Conservation (phyloP, 2,888 invertebrate species). For the Drosophila longiperda region DNA sequence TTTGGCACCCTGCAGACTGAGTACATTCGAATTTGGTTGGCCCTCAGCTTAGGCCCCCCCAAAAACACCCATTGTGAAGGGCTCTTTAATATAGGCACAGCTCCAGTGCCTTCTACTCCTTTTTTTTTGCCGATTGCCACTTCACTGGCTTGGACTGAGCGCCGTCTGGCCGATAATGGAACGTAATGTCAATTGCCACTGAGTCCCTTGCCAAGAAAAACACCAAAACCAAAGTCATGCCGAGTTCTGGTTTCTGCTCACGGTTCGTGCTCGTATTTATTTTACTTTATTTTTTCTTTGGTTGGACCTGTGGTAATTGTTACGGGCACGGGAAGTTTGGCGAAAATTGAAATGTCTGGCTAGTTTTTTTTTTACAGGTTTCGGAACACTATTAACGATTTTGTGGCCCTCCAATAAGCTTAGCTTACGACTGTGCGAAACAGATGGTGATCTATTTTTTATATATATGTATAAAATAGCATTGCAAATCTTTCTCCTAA, state of each 20-base stretch:
- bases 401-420: slow-evolving; percentile 16
- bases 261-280: slow-evolving; percentile 1
- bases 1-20: slow-evolving; percentile 62
- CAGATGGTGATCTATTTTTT: slow-evolving; percentile 17
- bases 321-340: slow-evolving; percentile 7
- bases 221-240: slow-evolving; percentile 36
- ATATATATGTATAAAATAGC: not conserved
- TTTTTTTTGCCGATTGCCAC: slow-evolving; percentile 4
- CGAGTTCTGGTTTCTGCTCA: slow-evolving; percentile 10
- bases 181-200: slow-evolving; percentile 43
- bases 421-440: slow-evolving; percentile 9
- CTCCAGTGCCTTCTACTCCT: not conserved
- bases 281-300: not conserved
- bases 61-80: not conserved
- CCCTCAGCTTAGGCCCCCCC: slow-evolving; percentile 1
- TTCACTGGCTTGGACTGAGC: slow-evolving; percentile 17
- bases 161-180: slow-evolving; percentile 48
- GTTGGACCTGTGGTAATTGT: slow-evolving; percentile 19
- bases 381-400: slow-evolving; percentile 25
- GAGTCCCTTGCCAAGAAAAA: slow-evolving; percentile 32
- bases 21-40: slow-evolving; percentile 4
- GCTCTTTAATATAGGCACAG: slow-evolving; percentile 27
- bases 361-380: slow-evolving; percentile 15
- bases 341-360: slow-evolving; percentile 38
- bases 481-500: not conserved